A percentile compares a stretch with the other conserved stretches of the same genome.
Evolutionary conservation across 1,140 invertebrate genomes (phyloP).

Genomic region (Brachionus plicatilis): DNA sequence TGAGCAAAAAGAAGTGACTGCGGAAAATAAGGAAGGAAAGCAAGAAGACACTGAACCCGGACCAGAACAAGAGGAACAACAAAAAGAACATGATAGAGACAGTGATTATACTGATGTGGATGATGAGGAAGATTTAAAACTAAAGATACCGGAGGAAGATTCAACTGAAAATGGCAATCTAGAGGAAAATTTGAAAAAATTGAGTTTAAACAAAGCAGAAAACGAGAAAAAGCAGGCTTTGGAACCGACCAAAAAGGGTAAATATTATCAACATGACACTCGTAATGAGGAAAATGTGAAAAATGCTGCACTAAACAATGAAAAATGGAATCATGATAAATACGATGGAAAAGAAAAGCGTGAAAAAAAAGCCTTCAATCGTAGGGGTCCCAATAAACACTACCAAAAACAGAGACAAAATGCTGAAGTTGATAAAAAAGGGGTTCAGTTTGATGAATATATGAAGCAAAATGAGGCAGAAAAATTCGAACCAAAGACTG

Average conservation of each 20-base stretch:
- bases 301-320: neutral
- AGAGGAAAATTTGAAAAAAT: neutral
- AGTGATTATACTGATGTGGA: neutral
- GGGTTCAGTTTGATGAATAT: neutral
- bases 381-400: neutral
- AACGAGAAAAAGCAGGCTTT: neutral
- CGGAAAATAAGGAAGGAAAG: no score
- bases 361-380: neutral
- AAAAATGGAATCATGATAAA: constrained; percentile 12
- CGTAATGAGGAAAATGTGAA: neutral
- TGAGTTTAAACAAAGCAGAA: neutral
- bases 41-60: no score
- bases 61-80: neutral
- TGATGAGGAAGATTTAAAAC: neutral
- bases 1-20: no score
- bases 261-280: constrained; percentile 22
- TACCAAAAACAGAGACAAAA: neutral
- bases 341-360: neutral
- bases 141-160: neutral
- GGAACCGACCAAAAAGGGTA: neutral
- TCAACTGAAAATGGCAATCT: neutral
- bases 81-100: neutral
- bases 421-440: neutral
- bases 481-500: neutral
- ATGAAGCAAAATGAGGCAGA: constrained; percentile 6